Conservation (phyloP, 1,140 invertebrate genomes). For the Danaus melanippus region DNA sequence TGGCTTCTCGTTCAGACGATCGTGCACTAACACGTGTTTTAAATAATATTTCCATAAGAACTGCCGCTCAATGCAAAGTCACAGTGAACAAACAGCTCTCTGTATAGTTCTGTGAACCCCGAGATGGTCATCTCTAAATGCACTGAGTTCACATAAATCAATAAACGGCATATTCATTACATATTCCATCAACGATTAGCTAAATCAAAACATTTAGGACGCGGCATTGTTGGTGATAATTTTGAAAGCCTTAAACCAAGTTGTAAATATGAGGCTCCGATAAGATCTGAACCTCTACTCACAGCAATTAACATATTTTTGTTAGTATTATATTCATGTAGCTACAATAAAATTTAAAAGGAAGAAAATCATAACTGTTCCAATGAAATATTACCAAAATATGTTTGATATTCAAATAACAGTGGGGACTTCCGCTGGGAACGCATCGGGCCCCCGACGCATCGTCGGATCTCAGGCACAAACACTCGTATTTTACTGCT, state of each 20-base stretch:
- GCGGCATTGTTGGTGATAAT: too few relatives aligned
- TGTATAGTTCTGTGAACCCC: constrained; percentile 57
- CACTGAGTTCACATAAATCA: constrained; percentile 36
- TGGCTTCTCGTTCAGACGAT: constrained; percentile 15
- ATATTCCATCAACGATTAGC: too few relatives aligned
- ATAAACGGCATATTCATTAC: constrained; percentile 30
- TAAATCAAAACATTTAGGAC: too few relatives aligned
- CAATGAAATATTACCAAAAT: constrained; percentile 65
- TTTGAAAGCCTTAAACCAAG: too few relatives aligned
- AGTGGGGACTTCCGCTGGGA: constrained; percentile 61
- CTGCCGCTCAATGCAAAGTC: constrained; percentile 31
- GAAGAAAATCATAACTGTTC: constrained; percentile 70
- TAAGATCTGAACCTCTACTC: constrained; percentile 16
- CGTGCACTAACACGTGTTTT: constrained; percentile 16
- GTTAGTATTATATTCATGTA: constrained; percentile 53
- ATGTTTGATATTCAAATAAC: constrained; percentile 68
- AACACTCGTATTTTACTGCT: constrained; percentile 66
- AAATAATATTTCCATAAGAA: constrained; percentile 47
- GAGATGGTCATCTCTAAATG: constrained; percentile 38
- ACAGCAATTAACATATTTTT: constrained; percentile 27
- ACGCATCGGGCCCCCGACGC: constrained; percentile 32
- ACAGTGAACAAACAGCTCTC: constrained; percentile 41
- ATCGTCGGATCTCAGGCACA: constrained; percentile 39
- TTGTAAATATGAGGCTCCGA: too few relatives aligned
- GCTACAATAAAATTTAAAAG: constrained; percentile 47